Base-by-base conservation (phyloP, 2,888 invertebrate species). In the Arge pagana region DNA sequence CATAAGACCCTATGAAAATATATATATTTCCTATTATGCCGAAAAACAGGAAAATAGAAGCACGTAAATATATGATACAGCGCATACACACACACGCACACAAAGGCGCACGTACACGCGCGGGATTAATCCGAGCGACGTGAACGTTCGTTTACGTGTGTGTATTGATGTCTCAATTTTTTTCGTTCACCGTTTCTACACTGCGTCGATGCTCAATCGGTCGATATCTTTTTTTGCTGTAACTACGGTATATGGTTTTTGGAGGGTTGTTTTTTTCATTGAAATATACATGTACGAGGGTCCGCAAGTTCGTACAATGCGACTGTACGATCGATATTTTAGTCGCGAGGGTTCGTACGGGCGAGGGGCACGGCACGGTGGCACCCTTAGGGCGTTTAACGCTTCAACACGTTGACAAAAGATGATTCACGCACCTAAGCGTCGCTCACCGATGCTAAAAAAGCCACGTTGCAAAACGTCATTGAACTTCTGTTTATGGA, bases 401-500 rank as follows among this genome's bases (percentile, higher is more conserved):
- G 45, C 33, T 45, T 33, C 45, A 18, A 15, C 11, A 7, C 33
- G 45, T 45, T 35, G 45, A 45, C 45, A 21, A 45, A 45, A 45
- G 45, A 24, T 45, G 45, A 45, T 45, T 45, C 45, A 45, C 16
- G 10, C 33, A 21, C 21, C 11, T 4, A 21, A n/a, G n/a, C n/a
- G 11, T 4, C 21, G 10, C 10, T 13, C 36, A n/a, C 16, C 16
- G 16, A 18, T n/a, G 5, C 8, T 8, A 30, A 42, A 35, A 45
- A 45, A 40, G 33, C 50, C 41, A 50, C 33, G 50, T 50, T 50
- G 50, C 50, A 33, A 50, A 37, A 50, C 37, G 50, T 50, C 40
- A 50, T 37, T 50, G 50, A 50, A 50, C 50, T 41, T 50, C 10
- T n/a, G n/a, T n/a, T n/a, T n/a, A n/a, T n/a, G n/a, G n/a, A n/a